These are phyloP conservation scores for Ctenosaura bakeri DNA, from an alignment of 2,797 vertebrate genomes.

Conservation along the genomic window DNA sequence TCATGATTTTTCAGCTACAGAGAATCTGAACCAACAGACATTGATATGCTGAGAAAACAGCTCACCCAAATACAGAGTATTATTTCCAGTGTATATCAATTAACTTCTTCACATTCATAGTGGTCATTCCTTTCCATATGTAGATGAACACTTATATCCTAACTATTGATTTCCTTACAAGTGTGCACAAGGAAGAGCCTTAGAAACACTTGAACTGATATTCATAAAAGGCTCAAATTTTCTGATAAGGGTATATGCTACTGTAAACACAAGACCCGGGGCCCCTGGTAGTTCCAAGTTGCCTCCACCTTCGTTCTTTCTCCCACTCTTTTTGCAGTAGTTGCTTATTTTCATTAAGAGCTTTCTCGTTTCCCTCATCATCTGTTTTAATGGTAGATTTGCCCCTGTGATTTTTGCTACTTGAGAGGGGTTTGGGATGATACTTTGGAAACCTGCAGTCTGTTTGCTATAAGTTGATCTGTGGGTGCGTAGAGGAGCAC, in stretches of 20 bases:
- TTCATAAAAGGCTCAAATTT: not conserved
- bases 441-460: too few relatives aligned
- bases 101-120: not conserved
- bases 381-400: too few relatives aligned
- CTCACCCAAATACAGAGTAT: not conserved
- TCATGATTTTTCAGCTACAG: not conserved
- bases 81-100: constrained; percentile 1
- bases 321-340: too few relatives aligned
- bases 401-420: too few relatives aligned
- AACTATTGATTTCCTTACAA: not conserved
- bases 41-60: not conserved
- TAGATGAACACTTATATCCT: not conserved
- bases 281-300: too few relatives aligned
- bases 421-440: too few relatives aligned
- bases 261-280: not conserved
- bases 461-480: too few relatives aligned
- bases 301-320: not conserved
- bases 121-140: not conserved
- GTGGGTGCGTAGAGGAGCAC: too few relatives aligned
- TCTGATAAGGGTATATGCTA: not conserved
- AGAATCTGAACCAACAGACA: not conserved
- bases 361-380: too few relatives aligned
- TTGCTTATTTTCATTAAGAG: too few relatives aligned
- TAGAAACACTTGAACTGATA: not conserved
- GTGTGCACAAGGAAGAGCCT: not conserved